Conservation (phyloP, 2,888 invertebrate species). For the Tachina lurida region DNA sequence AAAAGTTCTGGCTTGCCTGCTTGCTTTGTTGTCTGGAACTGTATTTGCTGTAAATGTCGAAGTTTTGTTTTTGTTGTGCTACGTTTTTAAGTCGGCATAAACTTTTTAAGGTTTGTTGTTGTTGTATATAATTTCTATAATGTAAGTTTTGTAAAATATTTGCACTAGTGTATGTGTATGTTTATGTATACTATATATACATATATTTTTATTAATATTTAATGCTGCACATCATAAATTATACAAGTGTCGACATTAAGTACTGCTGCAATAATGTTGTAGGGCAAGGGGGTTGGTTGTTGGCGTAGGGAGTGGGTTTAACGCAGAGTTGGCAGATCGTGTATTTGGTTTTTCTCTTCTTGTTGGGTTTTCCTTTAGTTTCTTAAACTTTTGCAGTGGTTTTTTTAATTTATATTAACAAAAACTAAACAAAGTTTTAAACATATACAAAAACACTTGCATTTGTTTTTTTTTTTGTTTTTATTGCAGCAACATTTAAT, state of each 20-base stretch:
- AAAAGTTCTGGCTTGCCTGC: constrained; percentile 1
- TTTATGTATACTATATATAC: constrained; percentile 63
- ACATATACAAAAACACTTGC: neutral
- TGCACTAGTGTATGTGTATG: constrained; percentile 9
- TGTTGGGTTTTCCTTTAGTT: constrained; percentile 13
- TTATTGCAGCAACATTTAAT: constrained; percentile 43
- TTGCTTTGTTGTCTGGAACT: constrained; percentile 64
- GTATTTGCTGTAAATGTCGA: neutral
- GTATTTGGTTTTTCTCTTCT: constrained; percentile 18
- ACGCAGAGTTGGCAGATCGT: constrained; percentile 29
- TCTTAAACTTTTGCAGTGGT: constrained; percentile 58
- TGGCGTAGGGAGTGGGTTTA: neutral
- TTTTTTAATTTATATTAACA: constrained; percentile 63
- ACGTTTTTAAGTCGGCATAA: no score
- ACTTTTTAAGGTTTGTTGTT: constrained; percentile 22
- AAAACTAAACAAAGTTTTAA: constrained; percentile 44
- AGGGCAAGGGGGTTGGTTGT: neutral
- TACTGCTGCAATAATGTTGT: constrained; percentile 63
- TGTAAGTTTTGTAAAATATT: constrained; percentile 56
- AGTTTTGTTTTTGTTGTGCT: constrained; percentile 25
- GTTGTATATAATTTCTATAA: constrained; percentile 39
- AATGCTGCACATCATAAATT: constrained; percentile 80
- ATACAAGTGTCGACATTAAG: constrained; percentile 75
- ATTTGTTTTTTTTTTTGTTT: neutral
- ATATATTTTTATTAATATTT: constrained; percentile 80